phyloP scores from a whole-genome alignment of 1,140 invertebrate genomes.

The Sycophaga agraensis region DNA sequence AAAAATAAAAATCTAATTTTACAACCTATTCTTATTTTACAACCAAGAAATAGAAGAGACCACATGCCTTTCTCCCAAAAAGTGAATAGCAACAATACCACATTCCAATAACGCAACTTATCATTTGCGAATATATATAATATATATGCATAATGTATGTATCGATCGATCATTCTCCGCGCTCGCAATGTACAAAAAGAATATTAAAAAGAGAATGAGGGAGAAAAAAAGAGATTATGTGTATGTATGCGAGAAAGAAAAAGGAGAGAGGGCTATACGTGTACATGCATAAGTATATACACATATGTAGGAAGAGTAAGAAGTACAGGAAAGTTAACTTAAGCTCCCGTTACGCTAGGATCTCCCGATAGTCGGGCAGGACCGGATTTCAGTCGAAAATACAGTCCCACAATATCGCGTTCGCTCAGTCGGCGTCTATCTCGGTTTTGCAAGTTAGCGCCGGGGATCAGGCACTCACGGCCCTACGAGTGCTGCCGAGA shows the following conservation, averaged over 20 bases:
- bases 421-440: not conserved
- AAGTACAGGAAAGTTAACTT: too few relatives aligned
- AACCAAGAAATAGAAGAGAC: not conserved
- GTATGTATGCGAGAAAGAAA: not conserved
- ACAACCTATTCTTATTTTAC: not conserved
- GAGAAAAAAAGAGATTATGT: not conserved
- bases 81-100: not conserved
- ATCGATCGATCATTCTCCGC: conserved; percentile 4
- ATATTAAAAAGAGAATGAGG: too few relatives aligned
- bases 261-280: not conserved
- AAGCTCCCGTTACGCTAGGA: not conserved
- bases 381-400: too few relatives aligned
- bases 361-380: not conserved
- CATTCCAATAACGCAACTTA: not conserved
- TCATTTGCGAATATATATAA: not conserved
- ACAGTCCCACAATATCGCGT: too few relatives aligned
- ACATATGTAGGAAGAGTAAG: too few relatives aligned
- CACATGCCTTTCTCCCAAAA: not conserved
- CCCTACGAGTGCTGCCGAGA: conserved; percentile 23
- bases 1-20: too few relatives aligned
- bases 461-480: conserved; percentile 24
- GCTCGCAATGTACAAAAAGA: conserved; percentile 1
- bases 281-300: too few relatives aligned
- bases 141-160: not conserved
- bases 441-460: too few relatives aligned